These are phyloP conservation scores for Seira ritae DNA, from an alignment of 2,888 invertebrate genomes.

Conservation along the genomic window DNA sequence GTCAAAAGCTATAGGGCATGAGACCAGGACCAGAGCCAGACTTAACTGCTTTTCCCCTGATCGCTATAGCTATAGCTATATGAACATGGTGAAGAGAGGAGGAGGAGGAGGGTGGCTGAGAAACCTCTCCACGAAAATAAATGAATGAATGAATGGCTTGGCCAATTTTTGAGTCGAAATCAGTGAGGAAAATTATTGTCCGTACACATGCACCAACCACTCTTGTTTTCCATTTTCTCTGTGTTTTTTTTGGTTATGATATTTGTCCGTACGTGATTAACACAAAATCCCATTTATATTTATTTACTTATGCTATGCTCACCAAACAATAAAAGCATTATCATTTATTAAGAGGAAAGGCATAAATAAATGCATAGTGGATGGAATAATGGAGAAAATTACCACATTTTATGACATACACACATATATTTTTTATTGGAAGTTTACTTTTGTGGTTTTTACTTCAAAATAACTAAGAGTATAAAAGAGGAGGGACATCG, in stretches of 20 bases:
- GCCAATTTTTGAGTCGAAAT: slow-evolving; percentile 47
- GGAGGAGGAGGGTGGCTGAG: not conserved
- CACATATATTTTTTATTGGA: slow-evolving; percentile 3
- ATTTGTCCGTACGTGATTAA: no score
- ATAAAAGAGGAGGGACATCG: no score
- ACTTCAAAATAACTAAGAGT: no score
- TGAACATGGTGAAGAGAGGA: no score
- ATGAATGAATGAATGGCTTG: not conserved
- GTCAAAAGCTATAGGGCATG: no score
- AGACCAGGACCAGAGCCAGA: no score
- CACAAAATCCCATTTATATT: slow-evolving; percentile 39
- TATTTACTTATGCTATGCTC: not conserved
- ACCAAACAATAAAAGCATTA: slow-evolving; percentile 6
- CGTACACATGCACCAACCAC: slow-evolving; percentile 49
- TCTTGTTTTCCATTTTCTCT: slow-evolving; percentile 19
- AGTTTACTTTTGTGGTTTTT: not conserved
- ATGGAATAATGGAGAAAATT: not conserved
- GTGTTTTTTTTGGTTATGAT: slow-evolving; percentile 27
- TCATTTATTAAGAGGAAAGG: not conserved
- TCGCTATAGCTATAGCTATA: no score
- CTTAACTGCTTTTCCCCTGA: not conserved
- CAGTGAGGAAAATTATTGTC: slow-evolving; percentile 57
- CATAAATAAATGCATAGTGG: not conserved
- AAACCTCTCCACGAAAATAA: not conserved
- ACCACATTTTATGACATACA: not conserved